Evolutionary conservation across 2,797 vertebrate genomes (phyloP), one percentile per base, ranked within the genome.

Genomic region (Tenualosa thibaudeaui): DNA sequence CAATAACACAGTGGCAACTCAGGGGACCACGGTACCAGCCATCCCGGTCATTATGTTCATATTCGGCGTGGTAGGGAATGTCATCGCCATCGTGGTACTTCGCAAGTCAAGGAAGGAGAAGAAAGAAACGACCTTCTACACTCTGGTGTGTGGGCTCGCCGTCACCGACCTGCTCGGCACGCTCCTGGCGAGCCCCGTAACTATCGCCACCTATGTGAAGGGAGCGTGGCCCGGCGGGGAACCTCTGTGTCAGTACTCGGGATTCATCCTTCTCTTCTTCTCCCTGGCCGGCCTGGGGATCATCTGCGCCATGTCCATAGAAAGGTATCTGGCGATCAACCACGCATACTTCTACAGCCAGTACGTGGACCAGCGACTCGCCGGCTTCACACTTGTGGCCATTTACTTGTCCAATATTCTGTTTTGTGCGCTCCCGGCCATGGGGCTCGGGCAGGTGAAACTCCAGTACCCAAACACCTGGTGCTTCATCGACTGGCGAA

Each of bases 81-180:
- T 97, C 82, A 95, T 96, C 9, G 98, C 98, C 88, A 98, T 99
- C 10, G 96, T 98, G 75, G 98, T 99, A 13, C 95, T 99, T 50
- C 96, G 97, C 85, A 97, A 98, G 81, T 97, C 98, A 0, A 89
- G 97, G 51, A 98, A 97, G 89, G 97, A 99, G 88, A 96, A 98
- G 88, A 99, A 99, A 89, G 98, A 99, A 92, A 98, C 97, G 0
- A 99, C 97, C 3, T 99, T 99, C 91, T 99, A 99, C 92, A 98
- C 97, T 0, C 90, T 99, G n/a, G 97, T 99, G 10, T 99, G 97
- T 7, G 98, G 98, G 0, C 93, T 99, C 90, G 98, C 98, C 0
- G 95, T 99, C 85, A 99, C 98, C 0, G 98, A 99, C 93, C 96
- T 99, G 2, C 89, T 99, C 92, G 98, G 98, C 86, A 99, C 98